Conservation (phyloP, 2,113 vertebrate species). For the Rafetus swinhoei region DNA sequence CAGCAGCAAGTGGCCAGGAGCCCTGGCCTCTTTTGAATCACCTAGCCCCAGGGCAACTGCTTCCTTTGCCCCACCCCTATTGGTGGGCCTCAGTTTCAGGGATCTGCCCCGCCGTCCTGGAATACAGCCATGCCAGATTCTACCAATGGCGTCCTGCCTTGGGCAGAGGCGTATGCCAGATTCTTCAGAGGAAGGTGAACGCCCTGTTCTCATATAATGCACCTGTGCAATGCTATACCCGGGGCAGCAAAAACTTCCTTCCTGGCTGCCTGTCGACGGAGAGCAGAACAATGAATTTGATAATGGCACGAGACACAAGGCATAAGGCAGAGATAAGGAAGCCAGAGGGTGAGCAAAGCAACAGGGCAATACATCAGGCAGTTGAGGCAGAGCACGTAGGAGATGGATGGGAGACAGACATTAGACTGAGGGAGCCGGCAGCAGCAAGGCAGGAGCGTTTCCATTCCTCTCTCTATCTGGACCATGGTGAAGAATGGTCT, state of each 20-base stretch:
- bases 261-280: neutral
- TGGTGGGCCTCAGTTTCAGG: neutral
- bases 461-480: neutral
- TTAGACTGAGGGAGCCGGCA: slow-evolving; percentile 31
- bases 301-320: neutral
- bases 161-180: neutral
- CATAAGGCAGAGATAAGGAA: neutral
- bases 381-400: slow-evolving; percentile 36
- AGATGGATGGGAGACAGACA: slow-evolving; percentile 59
- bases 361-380: slow-evolving; percentile 29
- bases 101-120: neutral
- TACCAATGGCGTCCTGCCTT: neutral
- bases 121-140: neutral
- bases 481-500: neutral
- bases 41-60: too few species aligned
- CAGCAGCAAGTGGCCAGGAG: too few species aligned
- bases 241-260: neutral
- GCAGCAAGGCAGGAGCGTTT: slow-evolving; percentile 21
- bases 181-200: neutral
- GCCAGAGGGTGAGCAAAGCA: neutral
- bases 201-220: neutral
- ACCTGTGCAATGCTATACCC: neutral
- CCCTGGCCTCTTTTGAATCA: too few species aligned
- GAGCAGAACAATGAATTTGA: neutral
- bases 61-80: too few species aligned